Evolutionary conservation across 2,888 invertebrate species (phyloP).

Genomic region (Allacma fusca): DNA sequence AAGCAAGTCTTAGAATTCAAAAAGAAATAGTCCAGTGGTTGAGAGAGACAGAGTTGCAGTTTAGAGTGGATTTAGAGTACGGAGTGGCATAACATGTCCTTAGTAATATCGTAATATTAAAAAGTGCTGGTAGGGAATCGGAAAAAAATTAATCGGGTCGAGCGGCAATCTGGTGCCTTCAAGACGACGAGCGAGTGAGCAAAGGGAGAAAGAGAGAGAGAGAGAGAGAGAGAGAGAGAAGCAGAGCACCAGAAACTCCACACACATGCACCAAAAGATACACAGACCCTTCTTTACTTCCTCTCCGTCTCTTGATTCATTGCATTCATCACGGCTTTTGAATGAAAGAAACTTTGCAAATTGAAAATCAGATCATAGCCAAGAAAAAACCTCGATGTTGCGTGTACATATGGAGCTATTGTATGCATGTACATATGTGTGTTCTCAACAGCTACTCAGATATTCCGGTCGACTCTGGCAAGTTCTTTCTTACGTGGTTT

Average conservation of each 20-base stretch:
- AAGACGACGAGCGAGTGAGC: neutral
- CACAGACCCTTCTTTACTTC: neutral
- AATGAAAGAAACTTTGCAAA: conserved; percentile 49
- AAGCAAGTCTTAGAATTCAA: conserved; percentile 34
- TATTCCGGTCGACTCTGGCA: conserved; percentile 22
- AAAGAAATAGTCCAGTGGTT: conserved; percentile 29
- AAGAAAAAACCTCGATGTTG: conserved; percentile 11
- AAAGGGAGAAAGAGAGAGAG: neutral
- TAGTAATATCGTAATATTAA: conserved; percentile 52
- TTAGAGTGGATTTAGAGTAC: conserved; percentile 24
- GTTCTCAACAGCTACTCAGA: conserved; percentile 23
- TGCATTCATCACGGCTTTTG: conserved; percentile 42
- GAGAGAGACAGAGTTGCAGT: conserved; percentile 37
- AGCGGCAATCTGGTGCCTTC: conserved; percentile 51
- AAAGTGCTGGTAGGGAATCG: conserved; percentile 51
- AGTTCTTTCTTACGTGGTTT: conserved; percentile 42
- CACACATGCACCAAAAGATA: neutral
- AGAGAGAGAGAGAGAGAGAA: conserved; percentile 1
- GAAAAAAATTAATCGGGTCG: conserved; percentile 57
- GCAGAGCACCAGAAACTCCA: neutral
- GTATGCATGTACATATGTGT: neutral
- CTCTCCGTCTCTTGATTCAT: conserved; percentile 30
- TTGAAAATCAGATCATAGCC: conserved; percentile 53
- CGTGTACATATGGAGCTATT: neutral
- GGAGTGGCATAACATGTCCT: conserved; percentile 46